These are phyloP conservation scores for Holcopasites calliopsidis DNA, from an alignment of 1,140 invertebrate species.

Conservation along the genomic window DNA sequence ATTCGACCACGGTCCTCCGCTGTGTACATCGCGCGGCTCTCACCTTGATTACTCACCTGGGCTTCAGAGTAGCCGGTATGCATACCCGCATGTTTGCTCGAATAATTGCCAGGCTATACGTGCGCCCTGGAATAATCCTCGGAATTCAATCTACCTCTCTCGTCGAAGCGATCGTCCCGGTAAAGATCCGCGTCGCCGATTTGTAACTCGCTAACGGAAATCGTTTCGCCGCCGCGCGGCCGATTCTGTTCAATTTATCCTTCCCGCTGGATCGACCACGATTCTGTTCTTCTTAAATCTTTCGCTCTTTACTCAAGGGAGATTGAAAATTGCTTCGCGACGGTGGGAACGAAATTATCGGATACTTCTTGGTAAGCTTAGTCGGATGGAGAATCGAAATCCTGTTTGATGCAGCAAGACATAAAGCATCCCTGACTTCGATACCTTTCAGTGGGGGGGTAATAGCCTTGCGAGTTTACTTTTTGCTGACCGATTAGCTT, in stretches of 20 bases:
- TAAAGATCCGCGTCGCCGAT: constrained; percentile 50
- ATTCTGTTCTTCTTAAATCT: too few relatives aligned
- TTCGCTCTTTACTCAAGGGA: too few relatives aligned
- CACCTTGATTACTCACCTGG: constrained; percentile 65
- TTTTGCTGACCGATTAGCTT: constrained; percentile 8
- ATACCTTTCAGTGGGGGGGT: constrained; percentile 3
- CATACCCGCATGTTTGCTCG: constrained; percentile 64
- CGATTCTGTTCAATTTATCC: constrained; percentile 16
- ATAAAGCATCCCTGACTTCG: constrained; percentile 14
- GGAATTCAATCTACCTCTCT: constrained; percentile 60
- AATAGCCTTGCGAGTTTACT: neutral
- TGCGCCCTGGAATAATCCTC: constrained; percentile 44
- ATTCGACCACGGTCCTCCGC: constrained; percentile 36
- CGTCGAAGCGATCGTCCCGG: constrained; percentile 45
- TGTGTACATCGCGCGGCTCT: constrained; percentile 52
- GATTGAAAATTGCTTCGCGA: too few relatives aligned
- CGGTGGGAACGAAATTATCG: too few relatives aligned
- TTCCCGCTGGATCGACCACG: neutral
- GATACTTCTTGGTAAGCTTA: too few relatives aligned
- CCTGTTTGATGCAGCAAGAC: constrained; percentile 3
- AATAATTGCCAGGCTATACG: constrained; percentile 59
- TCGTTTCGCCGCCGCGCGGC: constrained; percentile 31
- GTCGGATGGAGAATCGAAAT: too few relatives aligned
- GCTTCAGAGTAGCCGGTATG: constrained; percentile 57
- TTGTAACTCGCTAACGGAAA: constrained; percentile 45